Conservation (phyloP, 2,888 invertebrate genomes). For the Scaptomyza parva region DNA sequence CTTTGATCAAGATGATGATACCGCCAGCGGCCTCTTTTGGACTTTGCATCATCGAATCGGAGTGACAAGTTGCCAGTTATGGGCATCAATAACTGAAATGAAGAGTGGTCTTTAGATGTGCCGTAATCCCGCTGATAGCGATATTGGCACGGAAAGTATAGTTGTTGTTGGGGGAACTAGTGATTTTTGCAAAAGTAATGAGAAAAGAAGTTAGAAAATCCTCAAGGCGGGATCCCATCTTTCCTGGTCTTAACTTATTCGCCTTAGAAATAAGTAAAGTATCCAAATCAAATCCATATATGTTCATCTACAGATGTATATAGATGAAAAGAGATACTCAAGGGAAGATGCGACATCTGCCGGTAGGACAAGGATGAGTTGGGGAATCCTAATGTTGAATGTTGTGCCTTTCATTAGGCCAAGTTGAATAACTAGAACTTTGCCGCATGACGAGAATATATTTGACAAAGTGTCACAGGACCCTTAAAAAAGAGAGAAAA, state of each 20-base stretch:
- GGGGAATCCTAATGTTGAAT: slow-evolving; percentile 11
- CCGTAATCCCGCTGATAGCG: slow-evolving; percentile 39
- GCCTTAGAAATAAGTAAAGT: too few species aligned
- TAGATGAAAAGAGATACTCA: background rate
- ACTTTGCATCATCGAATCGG: slow-evolving; percentile 36
- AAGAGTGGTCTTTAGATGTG: slow-evolving; percentile 35
- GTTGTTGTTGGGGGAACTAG: background rate
- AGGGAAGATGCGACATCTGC: slow-evolving; percentile 38
- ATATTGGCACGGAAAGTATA: slow-evolving; percentile 27
- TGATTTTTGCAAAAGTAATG: slow-evolving; percentile 1
- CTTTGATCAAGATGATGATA: slow-evolving; percentile 10
- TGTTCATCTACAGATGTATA: background rate
- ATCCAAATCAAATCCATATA: too few species aligned
- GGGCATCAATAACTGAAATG: slow-evolving; percentile 37
- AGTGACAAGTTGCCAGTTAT: slow-evolving; percentile 61
- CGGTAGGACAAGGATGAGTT: slow-evolving; percentile 24
- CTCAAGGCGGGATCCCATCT: too few species aligned
- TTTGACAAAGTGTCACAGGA: slow-evolving; percentile 50
- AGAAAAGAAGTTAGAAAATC: background rate
- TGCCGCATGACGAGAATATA: slow-evolving; percentile 67
- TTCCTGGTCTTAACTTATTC: too few species aligned
- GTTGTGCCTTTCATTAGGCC: slow-evolving; percentile 52
- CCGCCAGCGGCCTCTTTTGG: slow-evolving; percentile 43
- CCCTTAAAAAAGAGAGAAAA: slow-evolving; percentile 11
- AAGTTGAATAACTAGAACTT: slow-evolving; percentile 63